Base-by-base conservation (phyloP, 1,140 invertebrate species). In the Meloidogyne floridensis region DNA sequence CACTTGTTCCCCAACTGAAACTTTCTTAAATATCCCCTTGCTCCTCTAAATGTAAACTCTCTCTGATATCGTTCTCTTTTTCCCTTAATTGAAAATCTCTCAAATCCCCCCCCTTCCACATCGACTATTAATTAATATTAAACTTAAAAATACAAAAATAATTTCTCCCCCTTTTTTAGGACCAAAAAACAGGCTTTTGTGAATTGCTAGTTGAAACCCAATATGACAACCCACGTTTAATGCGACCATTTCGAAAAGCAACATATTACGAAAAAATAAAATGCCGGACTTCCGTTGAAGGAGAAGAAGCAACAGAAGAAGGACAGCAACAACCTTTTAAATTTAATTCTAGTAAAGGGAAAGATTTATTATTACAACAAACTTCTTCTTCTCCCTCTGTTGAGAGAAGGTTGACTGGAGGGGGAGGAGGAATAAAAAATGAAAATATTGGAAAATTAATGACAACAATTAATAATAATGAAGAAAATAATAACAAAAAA, bases 251-350 rank as follows among this genome's bases (percentile, higher is more conserved):
- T 82, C 81, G 80, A 69, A 87, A 85, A 56, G 89, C 88, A 56
- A 84, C 82, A 15, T 90, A 89, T 78, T 90, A 89, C 74, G 88
- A 89, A 79, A 89, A 89, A 65, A 88, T 89, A 65, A 81, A 84
- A 11, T 88, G 87, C 79, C 80, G 84, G 9, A 80, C 81, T 43
- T 59, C 69, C 70, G 84, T 87, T 18, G 84, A 86, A 42, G 43
- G 65, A 0, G 77, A 71, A 47, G 77, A 72, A 51, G 77, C 18
- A 65, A 43, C 42, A 47, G n/a, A 70, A 0, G 32, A 32, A 32
- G 32, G 32, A 32, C 32, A 32, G 20, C 20, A 32, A 1, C 32
- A 32, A 42, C 77, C 77, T 47, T 78, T 78, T 51, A n/a, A 20
- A 20, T 78, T 78, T 70, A 42, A 78, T 18, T 18, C 15, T 18